Conservation (phyloP, 2,888 invertebrate genomes). For the Stenurella melanura region DNA sequence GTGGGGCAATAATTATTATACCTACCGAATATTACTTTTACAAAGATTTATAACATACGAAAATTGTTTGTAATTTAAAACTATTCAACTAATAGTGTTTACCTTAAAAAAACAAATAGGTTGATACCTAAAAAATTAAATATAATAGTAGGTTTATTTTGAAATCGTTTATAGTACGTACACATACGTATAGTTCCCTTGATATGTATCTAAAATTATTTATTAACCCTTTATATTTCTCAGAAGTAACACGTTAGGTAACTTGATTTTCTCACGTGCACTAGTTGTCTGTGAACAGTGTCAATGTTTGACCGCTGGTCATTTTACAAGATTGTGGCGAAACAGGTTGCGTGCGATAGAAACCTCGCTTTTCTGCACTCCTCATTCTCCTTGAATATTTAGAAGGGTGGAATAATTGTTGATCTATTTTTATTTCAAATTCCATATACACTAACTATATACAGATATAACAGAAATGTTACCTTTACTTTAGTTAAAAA, state of each 20-base stretch:
- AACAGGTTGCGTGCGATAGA: conserved; percentile 1
- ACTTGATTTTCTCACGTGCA: conserved; percentile 43
- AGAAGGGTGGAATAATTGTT: not conserved
- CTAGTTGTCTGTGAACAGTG: conserved; percentile 10
- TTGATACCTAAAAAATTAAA: no score
- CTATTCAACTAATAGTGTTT: no score
- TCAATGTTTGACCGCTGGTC: conserved; percentile 44
- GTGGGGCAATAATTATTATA: no score
- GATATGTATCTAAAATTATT: not conserved
- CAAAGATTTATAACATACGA: no score
- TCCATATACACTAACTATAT: not conserved
- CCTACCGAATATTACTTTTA: no score
- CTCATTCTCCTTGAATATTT: not conserved
- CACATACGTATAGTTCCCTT: no score
- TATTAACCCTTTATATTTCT: not conserved
- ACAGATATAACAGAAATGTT: not conserved
- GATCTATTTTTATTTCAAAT: conserved; percentile 2
- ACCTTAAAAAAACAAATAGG: no score
- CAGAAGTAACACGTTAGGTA: conserved; percentile 38
- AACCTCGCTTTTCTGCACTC: not conserved
- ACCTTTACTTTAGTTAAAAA: not conserved
- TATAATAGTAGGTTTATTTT: no score
- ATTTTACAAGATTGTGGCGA: conserved; percentile 25
- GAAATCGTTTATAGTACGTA: no score
- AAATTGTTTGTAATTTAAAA: no score